Conservation (phyloP, 2,113 vertebrate species). For the Equus quagga region DNA sequence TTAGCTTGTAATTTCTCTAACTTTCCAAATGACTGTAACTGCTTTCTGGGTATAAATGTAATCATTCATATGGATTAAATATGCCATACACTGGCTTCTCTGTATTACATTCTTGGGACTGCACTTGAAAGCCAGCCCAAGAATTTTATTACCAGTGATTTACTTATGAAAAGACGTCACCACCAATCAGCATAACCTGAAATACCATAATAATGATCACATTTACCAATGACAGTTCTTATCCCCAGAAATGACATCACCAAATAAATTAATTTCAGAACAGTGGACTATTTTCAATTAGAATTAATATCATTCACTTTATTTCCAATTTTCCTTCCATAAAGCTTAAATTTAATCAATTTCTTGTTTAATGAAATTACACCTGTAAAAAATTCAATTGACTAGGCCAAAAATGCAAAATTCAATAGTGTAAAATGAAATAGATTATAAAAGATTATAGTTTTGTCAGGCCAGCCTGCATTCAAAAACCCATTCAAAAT, state of each 20-base stretch:
- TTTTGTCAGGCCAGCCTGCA: not conserved
- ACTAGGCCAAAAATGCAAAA: slow-evolving; percentile 52
- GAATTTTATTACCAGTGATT: slow-evolving; percentile 41
- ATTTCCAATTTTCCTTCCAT: slow-evolving; percentile 37
- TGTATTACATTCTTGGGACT: not conserved
- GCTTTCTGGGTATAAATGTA: not conserved
- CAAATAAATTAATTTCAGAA: slow-evolving; percentile 49
- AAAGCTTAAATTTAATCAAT: slow-evolving; percentile 60
- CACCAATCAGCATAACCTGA: slow-evolving; percentile 4
- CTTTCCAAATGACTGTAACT: not conserved
- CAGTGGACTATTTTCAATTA: slow-evolving; percentile 13
- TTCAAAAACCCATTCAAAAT: not conserved
- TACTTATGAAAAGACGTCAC: slow-evolving; percentile 45
- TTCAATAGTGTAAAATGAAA: slow-evolving; percentile 2
- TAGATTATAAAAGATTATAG: slow-evolving; percentile 15
- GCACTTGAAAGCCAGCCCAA: not conserved
- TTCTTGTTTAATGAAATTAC: slow-evolving; percentile 42
- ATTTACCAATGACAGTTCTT: slow-evolving; percentile 40
- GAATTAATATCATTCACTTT: slow-evolving; percentile 51
- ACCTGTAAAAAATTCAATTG: slow-evolving; percentile 29
- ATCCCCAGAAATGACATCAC: not conserved
- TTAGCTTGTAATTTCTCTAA: not conserved
- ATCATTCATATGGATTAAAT: slow-evolving; percentile 48
- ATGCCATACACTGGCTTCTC: not conserved
- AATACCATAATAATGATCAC: slow-evolving; percentile 19